A percentile compares a stretch with the other conserved stretches of the same genome.
These are phyloP conservation scores for Marcusenius ussheri DNA, from an alignment of 2,113 vertebrate genomes.

Conservation along the genomic window DNA sequence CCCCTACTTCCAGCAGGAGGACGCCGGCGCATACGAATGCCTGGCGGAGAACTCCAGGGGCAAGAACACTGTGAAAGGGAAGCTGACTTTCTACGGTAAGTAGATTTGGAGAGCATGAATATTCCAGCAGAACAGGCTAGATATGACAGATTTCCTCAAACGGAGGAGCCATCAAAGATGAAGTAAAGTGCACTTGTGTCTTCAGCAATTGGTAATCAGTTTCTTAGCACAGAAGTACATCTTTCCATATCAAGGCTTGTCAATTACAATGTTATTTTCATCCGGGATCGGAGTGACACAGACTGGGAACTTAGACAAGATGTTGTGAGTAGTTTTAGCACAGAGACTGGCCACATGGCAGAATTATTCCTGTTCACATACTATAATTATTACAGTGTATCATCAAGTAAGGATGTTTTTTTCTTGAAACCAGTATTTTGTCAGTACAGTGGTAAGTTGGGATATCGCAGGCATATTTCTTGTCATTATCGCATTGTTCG, in stretches of 20 bases:
- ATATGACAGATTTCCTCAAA: conserved; percentile 49
- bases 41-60: conserved; percentile 88
- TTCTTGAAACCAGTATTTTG: not conserved
- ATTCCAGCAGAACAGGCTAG: conserved; percentile 43
- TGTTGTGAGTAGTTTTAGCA: conserved; percentile 47
- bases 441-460: not conserved
- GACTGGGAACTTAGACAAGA: conserved; percentile 52
- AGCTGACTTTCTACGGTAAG: conserved; percentile 90
- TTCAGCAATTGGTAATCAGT: conserved; percentile 24
- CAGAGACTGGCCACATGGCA: conserved; percentile 56
- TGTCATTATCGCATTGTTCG: not conserved
- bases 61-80: conserved; percentile 81
- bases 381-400: conserved; percentile 31
- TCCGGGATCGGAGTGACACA: conserved; percentile 54
- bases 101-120: conserved; percentile 43
- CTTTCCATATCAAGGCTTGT: conserved; percentile 58
- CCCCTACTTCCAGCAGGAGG: conserved; percentile 94
- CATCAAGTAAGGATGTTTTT: conserved; percentile 3
- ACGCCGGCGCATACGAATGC: conserved; percentile 82
- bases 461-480: not conserved
- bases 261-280: conserved; percentile 58
- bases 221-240: conserved; percentile 17
- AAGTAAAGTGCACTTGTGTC: conserved; percentile 22
- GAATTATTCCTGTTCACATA: conserved; percentile 53
- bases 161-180: conserved; percentile 36